phyloP scores from a whole-genome alignment of 2,888 invertebrate species.

The Nezara viridula region DNA sequence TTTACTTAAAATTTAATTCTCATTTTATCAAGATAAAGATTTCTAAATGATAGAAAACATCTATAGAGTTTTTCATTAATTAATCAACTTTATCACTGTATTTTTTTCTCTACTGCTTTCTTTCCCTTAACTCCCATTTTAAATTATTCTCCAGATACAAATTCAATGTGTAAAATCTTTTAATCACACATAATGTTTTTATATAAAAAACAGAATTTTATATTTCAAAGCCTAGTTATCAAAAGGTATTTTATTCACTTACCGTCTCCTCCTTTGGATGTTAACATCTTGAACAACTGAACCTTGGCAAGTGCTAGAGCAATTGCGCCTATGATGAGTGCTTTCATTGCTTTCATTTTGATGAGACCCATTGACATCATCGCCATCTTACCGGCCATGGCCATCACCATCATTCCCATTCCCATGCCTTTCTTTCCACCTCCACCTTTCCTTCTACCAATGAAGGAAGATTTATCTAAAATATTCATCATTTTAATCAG shows the following conservation, averaged over 20 bases:
- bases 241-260: not conserved
- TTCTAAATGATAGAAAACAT: too few relatives aligned
- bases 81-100: too few relatives aligned
- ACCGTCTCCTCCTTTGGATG: constrained; percentile 58
- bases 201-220: not conserved
- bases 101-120: too few relatives aligned
- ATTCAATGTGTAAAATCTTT: too few relatives aligned
- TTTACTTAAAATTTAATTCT: too few relatives aligned
- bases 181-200: not conserved
- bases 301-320: constrained; percentile 63
- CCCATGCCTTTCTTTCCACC: constrained; percentile 60
- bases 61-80: too few relatives aligned
- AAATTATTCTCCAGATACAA: too few relatives aligned
- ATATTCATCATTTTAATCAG: not conserved
- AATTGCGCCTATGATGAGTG: constrained; percentile 62
- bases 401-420: constrained; percentile 62
- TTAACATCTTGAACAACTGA: constrained; percentile 62
- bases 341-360: constrained; percentile 65
- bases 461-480: constrained; percentile 32
- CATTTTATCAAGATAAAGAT: too few relatives aligned
- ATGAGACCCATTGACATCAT: constrained; percentile 64
- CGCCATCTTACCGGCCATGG: constrained; percentile 63
- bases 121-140: too few relatives aligned
- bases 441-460: constrained; percentile 61
- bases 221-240: not conserved